phyloP scores from a whole-genome alignment of 2,797 vertebrate species.

The Hafferia zeledoni region DNA sequence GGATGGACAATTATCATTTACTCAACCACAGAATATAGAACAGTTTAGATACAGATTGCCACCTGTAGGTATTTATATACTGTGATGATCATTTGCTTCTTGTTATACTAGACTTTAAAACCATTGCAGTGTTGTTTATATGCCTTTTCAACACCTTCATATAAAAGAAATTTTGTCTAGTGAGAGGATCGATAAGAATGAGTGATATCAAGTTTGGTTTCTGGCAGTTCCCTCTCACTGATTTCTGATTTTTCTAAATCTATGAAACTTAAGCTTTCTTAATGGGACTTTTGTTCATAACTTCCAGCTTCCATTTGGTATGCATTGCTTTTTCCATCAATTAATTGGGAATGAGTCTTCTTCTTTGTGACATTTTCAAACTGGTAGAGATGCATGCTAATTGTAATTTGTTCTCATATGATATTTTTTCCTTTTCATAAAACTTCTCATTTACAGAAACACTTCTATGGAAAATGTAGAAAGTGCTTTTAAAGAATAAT shows the following conservation, averaged over 20 bases:
- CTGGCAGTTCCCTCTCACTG: background rate
- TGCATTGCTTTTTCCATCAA: background rate
- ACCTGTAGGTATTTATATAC: background rate
- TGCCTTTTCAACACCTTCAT: background rate
- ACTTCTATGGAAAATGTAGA: background rate
- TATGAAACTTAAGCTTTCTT: background rate
- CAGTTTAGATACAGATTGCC: background rate
- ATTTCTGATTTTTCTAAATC: background rate
- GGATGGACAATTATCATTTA: constrained; percentile 39
- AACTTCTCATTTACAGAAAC: background rate
- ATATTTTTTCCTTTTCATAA: background rate
- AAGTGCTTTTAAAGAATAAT: background rate
- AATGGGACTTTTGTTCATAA: background rate
- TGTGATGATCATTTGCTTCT: constrained; percentile 8
- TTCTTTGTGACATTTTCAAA: background rate
- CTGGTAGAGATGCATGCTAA: background rate
- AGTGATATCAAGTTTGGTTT: background rate
- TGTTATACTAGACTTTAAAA: constrained; percentile 41
- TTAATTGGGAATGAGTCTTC: background rate
- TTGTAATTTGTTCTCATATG: background rate
- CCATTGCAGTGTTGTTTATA: background rate
- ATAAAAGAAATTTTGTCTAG: background rate
- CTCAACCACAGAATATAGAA: constrained; percentile 24
- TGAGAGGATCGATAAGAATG: background rate
- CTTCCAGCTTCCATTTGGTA: background rate